Evolutionary conservation across 1,140 invertebrate species (phyloP).

Genomic region (Neodiprion lecontei): DNA sequence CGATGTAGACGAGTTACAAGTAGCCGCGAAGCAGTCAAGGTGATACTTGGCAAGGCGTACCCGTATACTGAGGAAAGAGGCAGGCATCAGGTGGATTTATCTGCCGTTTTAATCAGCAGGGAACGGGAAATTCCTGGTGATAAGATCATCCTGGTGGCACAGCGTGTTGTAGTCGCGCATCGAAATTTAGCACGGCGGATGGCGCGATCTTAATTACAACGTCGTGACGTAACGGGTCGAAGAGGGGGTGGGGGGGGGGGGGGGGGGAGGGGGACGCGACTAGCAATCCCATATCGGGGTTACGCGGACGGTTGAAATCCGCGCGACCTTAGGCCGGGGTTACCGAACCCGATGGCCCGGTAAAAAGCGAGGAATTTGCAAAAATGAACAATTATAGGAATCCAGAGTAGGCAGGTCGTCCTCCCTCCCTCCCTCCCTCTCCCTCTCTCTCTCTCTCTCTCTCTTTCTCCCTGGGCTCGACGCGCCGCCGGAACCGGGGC

Average conservation of each 20-base stretch:
- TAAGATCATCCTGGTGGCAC: neutral
- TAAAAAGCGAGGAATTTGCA: conserved; percentile 59
- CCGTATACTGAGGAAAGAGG: neutral
- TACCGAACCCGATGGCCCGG: conserved; percentile 41
- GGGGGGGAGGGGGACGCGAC: neutral
- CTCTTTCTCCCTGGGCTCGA: conserved; percentile 24
- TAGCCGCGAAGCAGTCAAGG: neutral
- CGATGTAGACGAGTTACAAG: too few relatives aligned
- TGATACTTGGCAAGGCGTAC: neutral
- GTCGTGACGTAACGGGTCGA: neutral
- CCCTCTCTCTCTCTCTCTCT: conserved; percentile 20
- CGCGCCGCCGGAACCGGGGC: conserved; percentile 28
- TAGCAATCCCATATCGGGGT: too few relatives aligned
- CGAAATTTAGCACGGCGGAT: too few relatives aligned
- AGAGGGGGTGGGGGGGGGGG: neutral
- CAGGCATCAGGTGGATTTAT: neutral
- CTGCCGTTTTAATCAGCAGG: neutral
- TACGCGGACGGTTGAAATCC: neutral
- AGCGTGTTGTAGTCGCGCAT: too few relatives aligned
- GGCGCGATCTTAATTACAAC: neutral
- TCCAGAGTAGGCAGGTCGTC: conserved; percentile 46
- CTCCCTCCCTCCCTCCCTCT: conserved; percentile 19
- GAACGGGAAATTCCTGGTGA: conserved; percentile 7
- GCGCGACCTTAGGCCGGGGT: conserved; percentile 31
- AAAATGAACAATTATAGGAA: conserved; percentile 64